Evolutionary conservation across 2,888 invertebrate genomes (phyloP), one percentile per base, ranked within the genome.

Genomic region (Pseudococcus jackbeardsleyi): DNA sequence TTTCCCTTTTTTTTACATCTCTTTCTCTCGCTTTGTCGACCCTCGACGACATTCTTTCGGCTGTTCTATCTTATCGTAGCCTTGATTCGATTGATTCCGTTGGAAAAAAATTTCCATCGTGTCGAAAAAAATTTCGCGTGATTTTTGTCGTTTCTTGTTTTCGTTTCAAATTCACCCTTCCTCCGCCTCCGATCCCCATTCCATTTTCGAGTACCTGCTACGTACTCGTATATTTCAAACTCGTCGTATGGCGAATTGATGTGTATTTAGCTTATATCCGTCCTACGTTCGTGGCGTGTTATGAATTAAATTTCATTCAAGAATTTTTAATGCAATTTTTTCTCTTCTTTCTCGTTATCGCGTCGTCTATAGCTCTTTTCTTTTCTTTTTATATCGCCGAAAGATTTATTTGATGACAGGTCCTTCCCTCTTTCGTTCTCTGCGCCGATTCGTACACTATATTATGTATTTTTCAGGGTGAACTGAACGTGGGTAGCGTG

Each of bases 61-160:
- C 82, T 39, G 39, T 42, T 19, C 3, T 39, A 77, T 77, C 77
- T 77, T 54, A 54, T 54, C 54, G 12, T 77, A 77, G 77, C 77
- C 77, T 77, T 42, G 39, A 42, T 77, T 77, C 77, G 77, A 77
- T 77, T 77, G 77, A 77, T 77, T 77, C 39, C 12, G n/a, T 77
- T 9, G n/a, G 0, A 42, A 33, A 39, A 77, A 26, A 17, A 12
- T 26, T 42, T 77, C 77, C 77, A 5, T 33, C n/a, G 17, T n/a
- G 15, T 1, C 8, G 15, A 26, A 77, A 39, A 26, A 26, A 26
- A 26, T 77, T 77, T 42, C 77, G 77, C 77, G 77, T 77, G 77
- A 77, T 77, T 77, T 77, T 77, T n/a, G 77, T 77, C 42, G 33
- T 77, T 72, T 54, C 42, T 77, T 77, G 39, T 77, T 42, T 77